phyloP scores from a whole-genome alignment of 2,888 invertebrate genomes.

The Drosophila imparisetae region DNA sequence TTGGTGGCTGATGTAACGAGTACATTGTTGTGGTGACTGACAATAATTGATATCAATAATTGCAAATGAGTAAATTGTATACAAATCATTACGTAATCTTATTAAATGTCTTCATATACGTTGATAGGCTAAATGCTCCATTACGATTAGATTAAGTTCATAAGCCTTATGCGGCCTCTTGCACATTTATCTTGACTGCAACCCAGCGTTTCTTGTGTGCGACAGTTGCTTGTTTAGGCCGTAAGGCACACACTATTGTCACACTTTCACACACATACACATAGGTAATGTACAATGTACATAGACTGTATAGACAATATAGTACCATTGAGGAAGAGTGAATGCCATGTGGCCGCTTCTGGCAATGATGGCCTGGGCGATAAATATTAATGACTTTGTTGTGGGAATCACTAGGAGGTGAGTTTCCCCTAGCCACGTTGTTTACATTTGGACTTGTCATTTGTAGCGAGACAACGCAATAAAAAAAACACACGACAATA shows the following conservation, averaged over 20 bases:
- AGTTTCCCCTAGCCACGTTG: constrained; percentile 36
- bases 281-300: constrained; percentile 16
- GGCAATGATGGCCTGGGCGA: constrained; percentile 53
- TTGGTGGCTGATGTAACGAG: constrained; percentile 17
- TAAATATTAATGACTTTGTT: constrained; percentile 71
- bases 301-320: constrained; percentile 10
- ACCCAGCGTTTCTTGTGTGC: constrained; percentile 7
- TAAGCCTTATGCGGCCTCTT: constrained; percentile 44
- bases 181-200: constrained; percentile 15
- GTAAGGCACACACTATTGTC: constrained; percentile 38
- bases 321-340: constrained; percentile 7
- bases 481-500: not conserved
- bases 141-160: constrained; percentile 34
- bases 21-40: constrained; percentile 33
- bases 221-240: constrained; percentile 21
- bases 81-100: constrained; percentile 18
- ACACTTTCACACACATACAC: constrained; percentile 14
- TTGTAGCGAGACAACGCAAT: constrained; percentile 15
- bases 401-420: constrained; percentile 13
- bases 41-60: constrained; percentile 55
- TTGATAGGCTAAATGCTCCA: constrained; percentile 14
- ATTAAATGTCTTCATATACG: constrained; percentile 19
- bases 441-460: constrained; percentile 56
- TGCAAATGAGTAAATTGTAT: constrained; percentile 10
- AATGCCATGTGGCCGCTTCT: constrained; percentile 48